Percentiles rank a stretch among this genome's conserved stretches.
phyloP scores from a whole-genome alignment of 2,797 vertebrate species.

The Enteromius unitaeniatus region DNA sequence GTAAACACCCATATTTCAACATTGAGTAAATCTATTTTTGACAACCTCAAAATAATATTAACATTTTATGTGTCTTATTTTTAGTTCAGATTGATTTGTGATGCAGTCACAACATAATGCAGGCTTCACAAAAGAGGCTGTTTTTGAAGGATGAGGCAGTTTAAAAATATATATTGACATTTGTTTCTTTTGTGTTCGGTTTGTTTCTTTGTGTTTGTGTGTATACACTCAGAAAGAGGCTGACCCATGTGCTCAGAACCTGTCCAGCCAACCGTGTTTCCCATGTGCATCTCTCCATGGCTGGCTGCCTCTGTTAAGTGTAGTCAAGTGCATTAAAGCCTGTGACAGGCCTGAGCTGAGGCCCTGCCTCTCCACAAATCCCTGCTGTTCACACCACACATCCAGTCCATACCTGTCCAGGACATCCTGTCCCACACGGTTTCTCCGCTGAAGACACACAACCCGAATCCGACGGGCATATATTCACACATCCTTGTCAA shows the following conservation, averaged over 20 bases:
- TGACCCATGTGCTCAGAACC: slow-evolving; percentile 59
- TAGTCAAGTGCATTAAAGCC: slow-evolving; percentile 74
- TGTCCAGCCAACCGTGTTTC: slow-evolving; percentile 46
- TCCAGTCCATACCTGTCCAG: slow-evolving; percentile 59
- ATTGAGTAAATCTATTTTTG: not conserved
- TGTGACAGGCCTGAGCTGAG: slow-evolving; percentile 65
- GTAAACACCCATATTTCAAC: not conserved
- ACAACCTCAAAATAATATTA: not conserved
- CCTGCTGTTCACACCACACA: slow-evolving; percentile 40
- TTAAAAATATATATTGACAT: not conserved
- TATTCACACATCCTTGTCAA: slow-evolving; percentile 26
- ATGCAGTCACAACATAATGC: not conserved
- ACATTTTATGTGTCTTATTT: not conserved
- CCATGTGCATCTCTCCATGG: slow-evolving; percentile 65
- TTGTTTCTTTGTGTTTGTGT: slow-evolving; percentile 32
- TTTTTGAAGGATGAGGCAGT: not conserved
- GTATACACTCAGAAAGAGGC: slow-evolving; percentile 27
- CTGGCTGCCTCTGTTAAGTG: slow-evolving; percentile 70
- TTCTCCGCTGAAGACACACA: slow-evolving; percentile 47
- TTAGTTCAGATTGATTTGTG: slow-evolving; percentile 14
- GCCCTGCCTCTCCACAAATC: slow-evolving; percentile 57
- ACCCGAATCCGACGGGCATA: not conserved
- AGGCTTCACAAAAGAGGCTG: not conserved
- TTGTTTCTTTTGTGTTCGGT: slow-evolving; percentile 37
- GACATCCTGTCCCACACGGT: slow-evolving; percentile 57